Evolutionary conservation across 2,113 vertebrate species (phyloP), one percentile per base, ranked within the genome.

Genomic region (Struthio camelus): DNA sequence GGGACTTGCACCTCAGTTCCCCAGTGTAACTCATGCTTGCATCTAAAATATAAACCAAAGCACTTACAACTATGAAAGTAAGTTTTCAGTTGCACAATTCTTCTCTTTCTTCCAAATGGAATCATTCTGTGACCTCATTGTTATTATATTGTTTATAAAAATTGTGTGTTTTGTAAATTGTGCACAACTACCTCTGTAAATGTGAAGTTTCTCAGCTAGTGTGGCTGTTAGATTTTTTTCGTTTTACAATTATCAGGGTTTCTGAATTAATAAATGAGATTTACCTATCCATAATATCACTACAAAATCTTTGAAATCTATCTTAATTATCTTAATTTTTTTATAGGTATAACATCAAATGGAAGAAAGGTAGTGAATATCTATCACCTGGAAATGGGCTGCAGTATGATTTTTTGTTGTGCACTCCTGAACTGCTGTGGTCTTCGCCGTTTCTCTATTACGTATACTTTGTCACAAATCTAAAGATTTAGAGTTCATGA

Each of bases 1-100:
- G 1, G 32, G 42, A 46, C 20, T 71, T 81, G 53, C 6, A 91
- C 16, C 2, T 61, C 32, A 64, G 16, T 5, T 15, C 9, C 8
- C 44, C 32, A n/a, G 20, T 51, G 20, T 65, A 59, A 76, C 9
- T 86, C 16, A 73, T 0, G 0, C 2, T 0, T 46, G 40, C 9
- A 46, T n/a, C 13, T 80, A 62, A 87, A 77, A 72, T 51, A 78
- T 32, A 62, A 84, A 40, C 27, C 12, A 87, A 91, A 77, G 44
- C 0, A 67, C 59, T 75, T 50, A 56, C 1, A 1, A 58, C 58
- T 62, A 61, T 5, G 5, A 69, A 87, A 80, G 20, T 14, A 65
- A 42, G 8, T 18, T 53, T 93, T 73, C 30, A 77, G 8, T 44
- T 77, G 13, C 15, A 79, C 4, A 2, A 61, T 40, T 70, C 23